Evolutionary conservation across 2,888 invertebrate genomes (phyloP).

Genomic region (Enoplolaimus lenunculus): DNA sequence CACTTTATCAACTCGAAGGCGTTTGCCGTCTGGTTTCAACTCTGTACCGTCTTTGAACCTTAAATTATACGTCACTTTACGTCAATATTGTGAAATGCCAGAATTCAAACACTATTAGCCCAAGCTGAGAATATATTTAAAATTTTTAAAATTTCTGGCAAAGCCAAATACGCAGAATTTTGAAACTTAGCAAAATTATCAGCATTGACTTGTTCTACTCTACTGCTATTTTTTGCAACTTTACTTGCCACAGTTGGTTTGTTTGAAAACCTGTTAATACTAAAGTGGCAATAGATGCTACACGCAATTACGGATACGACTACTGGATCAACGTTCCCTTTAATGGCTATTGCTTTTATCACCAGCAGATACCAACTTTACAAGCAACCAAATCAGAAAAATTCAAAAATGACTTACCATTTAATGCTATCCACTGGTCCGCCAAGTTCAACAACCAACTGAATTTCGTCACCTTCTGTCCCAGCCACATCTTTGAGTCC

Average conservation of each 20-base stretch:
- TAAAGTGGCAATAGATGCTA: too few species aligned
- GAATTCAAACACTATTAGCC: background rate
- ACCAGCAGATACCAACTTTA: too few species aligned
- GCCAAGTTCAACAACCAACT: slow-evolving; percentile 66
- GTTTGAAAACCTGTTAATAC: too few species aligned
- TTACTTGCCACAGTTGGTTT: too few species aligned
- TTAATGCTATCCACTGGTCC: slow-evolving; percentile 71
- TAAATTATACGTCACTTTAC: too few species aligned
- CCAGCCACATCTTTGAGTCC: slow-evolving; percentile 58
- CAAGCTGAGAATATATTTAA: background rate
- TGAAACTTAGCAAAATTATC: background rate
- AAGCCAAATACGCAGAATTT: background rate
- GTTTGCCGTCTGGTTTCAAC: slow-evolving; percentile 27
- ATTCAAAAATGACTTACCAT: slow-evolving; percentile 64
- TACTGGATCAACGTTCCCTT: too few species aligned
- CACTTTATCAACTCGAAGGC: background rate
- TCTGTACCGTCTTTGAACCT: slow-evolving; percentile 42
- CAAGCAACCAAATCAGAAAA: too few species aligned
- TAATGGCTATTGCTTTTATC: too few species aligned
- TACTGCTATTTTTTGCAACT: too few species aligned
- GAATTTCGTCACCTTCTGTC: slow-evolving; percentile 67
- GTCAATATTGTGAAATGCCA: background rate
- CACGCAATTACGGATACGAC: too few species aligned
- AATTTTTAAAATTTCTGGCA: background rate
- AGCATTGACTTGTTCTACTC: too few species aligned